phyloP scores from a whole-genome alignment of 2,797 vertebrate species.

The Apogon hyalosoma region DNA sequence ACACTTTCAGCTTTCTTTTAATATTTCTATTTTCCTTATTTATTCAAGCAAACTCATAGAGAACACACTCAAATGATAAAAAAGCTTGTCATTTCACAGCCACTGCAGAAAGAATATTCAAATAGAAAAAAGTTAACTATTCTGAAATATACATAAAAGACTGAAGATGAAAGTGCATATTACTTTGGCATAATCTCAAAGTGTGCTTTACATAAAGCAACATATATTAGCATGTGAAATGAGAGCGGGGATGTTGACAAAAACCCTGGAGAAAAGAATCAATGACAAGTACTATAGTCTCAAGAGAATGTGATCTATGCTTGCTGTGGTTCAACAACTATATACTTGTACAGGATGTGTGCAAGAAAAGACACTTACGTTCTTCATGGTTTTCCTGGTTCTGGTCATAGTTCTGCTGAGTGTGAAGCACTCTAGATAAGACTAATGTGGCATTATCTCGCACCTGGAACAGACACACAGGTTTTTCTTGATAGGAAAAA shows the following conservation, averaged over 20 bases:
- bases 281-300: conserved; percentile 35
- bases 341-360: not conserved
- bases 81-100: conserved; percentile 44
- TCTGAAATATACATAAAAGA: conserved; percentile 52
- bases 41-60: conserved; percentile 43
- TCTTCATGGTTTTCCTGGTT: conserved; percentile 96
- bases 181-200: conserved; percentile 54
- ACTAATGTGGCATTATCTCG: conserved; percentile 94
- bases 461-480: conserved; percentile 85
- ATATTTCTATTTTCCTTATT: conserved; percentile 20
- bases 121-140: conserved; percentile 54
- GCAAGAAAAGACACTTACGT: conserved; percentile 83
- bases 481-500: conserved; percentile 21
- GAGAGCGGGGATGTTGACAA: conserved; percentile 52
- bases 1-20: conserved; percentile 17
- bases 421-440: conserved; percentile 89
- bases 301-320: conserved; percentile 25
- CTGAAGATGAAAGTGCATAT: conserved; percentile 56
- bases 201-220: conserved; percentile 54
- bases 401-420: conserved; percentile 93
- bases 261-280: conserved; percentile 43
- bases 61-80: conserved; percentile 44
- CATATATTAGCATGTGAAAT: conserved; percentile 74
- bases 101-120: conserved; percentile 38
- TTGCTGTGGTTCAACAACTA: conserved; percentile 20